Base-by-base conservation (phyloP, 2,797 vertebrate species). In the Epinephelus coioides region DNA sequence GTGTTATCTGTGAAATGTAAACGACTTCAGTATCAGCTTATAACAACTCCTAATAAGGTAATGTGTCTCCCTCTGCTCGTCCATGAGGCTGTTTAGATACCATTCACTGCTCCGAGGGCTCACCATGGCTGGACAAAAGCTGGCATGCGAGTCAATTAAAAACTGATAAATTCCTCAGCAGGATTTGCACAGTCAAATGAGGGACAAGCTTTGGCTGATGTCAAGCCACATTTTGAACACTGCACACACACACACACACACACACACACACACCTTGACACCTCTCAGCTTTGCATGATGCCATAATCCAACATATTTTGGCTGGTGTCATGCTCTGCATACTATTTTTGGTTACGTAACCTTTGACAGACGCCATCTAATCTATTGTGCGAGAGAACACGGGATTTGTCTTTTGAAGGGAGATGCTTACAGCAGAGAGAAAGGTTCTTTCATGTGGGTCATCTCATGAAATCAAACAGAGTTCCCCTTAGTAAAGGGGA, bases 31-130 rank as follows among this genome's bases (percentile, higher is more conserved):
- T 84, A 89, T 86, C 71, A 72, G 50, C 76, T 67, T 87, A 87
- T 88, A 93, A 90, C 93, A 94, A 85, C 59, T 71, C 93, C 93
- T 86, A 91, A 94, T 93, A 94, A 88, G 93, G 94, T 13, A 70
- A 85, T 73, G 72, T 62, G 69, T 78, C 71, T 87, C 69, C 50
- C 85, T 74, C 72, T 79, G 66, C 72, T 83, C 67, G 51, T 82
- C 69, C 38, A 9, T 50, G 25, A 54, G 69, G 79, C 71, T 81
- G 86, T 89, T 86, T 73, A 10, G 75, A 86, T 69, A 66, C 74
- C 53, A 67, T 46, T 82, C 69, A 64, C 72, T 64, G 30, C 84
- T 84, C 72, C 7, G 25, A 25, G 55, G 50, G 62, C 76, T 38
- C 57, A 78, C 81, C 80, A 65, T 78, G 57, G 67, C 68, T 7